A percentile compares a stretch with the other conserved stretches of the same genome.
Evolutionary conservation across 2,113 vertebrate species (phyloP).

Genomic region (Cynocephalus volans): DNA sequence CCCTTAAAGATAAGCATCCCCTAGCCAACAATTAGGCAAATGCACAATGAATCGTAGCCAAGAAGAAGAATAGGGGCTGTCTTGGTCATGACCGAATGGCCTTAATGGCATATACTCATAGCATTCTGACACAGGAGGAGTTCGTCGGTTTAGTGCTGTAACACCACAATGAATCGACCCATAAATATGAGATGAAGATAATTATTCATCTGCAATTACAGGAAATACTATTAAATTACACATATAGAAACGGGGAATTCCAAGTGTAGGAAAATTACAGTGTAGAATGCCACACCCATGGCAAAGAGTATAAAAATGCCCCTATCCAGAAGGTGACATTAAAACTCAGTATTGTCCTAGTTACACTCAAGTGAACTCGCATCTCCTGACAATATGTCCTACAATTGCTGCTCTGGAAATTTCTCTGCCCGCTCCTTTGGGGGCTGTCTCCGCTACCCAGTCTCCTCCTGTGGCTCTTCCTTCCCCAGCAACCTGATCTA

Average conservation of each 20-base stretch:
- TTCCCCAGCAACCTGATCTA: slow-evolving; percentile 56
- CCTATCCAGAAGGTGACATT: neutral
- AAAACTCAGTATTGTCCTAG: neutral
- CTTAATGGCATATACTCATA: neutral
- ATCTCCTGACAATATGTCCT: neutral
- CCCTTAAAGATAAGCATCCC: neutral
- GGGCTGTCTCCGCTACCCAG: no score
- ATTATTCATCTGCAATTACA: neutral
- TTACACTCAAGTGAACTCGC: neutral
- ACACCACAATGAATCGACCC: neutral
- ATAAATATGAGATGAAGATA: neutral
- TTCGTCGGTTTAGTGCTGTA: neutral
- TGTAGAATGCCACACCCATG: neutral
- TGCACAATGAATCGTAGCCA: neutral
- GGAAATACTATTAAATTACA: neutral
- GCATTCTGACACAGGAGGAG: neutral
- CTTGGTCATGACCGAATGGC: neutral
- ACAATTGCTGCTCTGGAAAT: neutral
- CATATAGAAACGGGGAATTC: neutral
- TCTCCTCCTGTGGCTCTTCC: neutral
- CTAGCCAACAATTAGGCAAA: neutral
- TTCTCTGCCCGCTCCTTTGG: neutral
- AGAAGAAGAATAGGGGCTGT: neutral
- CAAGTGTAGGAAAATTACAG: neutral
- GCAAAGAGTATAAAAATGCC: neutral